phyloP scores from a whole-genome alignment of 1,140 invertebrate species.

The Ceratina calcarata region DNA sequence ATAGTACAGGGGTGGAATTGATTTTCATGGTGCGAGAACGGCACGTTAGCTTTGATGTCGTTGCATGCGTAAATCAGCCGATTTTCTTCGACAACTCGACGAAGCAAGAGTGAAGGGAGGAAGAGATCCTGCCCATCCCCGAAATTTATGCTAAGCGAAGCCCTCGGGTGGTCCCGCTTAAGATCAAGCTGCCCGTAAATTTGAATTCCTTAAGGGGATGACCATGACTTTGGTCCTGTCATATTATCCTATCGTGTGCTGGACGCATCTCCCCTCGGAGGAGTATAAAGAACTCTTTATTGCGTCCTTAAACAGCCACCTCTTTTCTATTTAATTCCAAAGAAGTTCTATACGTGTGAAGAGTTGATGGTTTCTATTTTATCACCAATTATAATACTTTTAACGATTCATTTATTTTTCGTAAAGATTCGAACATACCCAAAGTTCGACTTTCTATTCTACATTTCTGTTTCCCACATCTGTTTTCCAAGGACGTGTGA shows the following conservation, averaged over 20 bases:
- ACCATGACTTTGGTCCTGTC: conserved; percentile 26
- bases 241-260: conserved; percentile 14
- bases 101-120: background rate
- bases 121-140: conserved; percentile 21
- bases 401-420: too few species aligned
- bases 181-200: conserved; percentile 26
- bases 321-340: background rate
- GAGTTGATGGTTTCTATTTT: too few species aligned
- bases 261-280: background rate
- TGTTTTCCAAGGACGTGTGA: background rate
- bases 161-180: conserved; percentile 39
- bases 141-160: conserved; percentile 41
- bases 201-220: conserved; percentile 38
- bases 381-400: too few species aligned
- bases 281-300: conserved; percentile 27
- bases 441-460: background rate
- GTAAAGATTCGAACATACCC: too few species aligned
- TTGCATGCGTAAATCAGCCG: conserved; percentile 32
- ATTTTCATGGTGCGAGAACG: background rate
- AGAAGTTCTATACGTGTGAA: background rate
- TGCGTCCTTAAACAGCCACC: background rate
- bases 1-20: conserved; percentile 16
- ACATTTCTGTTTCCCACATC: background rate
- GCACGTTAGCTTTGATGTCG: conserved; percentile 21
- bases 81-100: conserved; percentile 38